Evolutionary conservation across 2,888 invertebrate species (phyloP).

Genomic region (Euplexia lucipara): DNA sequence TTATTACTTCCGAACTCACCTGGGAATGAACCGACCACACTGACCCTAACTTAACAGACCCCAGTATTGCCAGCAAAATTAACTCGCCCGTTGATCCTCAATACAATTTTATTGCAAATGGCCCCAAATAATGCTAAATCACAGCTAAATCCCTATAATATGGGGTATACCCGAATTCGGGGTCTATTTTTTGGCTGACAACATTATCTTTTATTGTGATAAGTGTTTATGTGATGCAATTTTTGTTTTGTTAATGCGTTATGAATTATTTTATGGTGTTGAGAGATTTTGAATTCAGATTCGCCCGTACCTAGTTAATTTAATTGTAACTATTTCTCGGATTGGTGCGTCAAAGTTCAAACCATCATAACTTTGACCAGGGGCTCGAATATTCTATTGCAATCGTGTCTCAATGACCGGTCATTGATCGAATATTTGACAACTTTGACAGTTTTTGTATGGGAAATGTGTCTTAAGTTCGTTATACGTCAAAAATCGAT

Average conservation of each 20-base stretch:
- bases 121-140: constrained; percentile 85
- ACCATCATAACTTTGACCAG: too few relatives aligned
- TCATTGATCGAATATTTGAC: too few relatives aligned
- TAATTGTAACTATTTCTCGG: too few relatives aligned
- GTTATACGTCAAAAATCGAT: too few relatives aligned
- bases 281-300: not conserved
- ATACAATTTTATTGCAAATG: constrained; percentile 87
- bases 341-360: too few relatives aligned
- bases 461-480: too few relatives aligned
- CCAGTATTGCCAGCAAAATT: constrained; percentile 78
- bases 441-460: too few relatives aligned
- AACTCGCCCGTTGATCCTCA: constrained; percentile 80
- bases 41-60: constrained; percentile 67
- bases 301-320: too few relatives aligned
- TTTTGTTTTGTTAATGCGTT: constrained; percentile 52
- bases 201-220: constrained; percentile 84
- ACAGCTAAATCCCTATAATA: constrained; percentile 81
- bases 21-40: constrained; percentile 75
- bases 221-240: constrained; percentile 78
- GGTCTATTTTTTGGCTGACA: constrained; percentile 73
- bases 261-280: constrained; percentile 29
- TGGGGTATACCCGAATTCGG: constrained; percentile 73
- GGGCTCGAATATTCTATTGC: too few relatives aligned
- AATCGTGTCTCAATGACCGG: too few relatives aligned
- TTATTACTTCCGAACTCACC: constrained; percentile 64